These are phyloP conservation scores for Mimachlamys varia DNA, from an alignment of 2,888 invertebrate genomes.

Conservation along the genomic window DNA sequence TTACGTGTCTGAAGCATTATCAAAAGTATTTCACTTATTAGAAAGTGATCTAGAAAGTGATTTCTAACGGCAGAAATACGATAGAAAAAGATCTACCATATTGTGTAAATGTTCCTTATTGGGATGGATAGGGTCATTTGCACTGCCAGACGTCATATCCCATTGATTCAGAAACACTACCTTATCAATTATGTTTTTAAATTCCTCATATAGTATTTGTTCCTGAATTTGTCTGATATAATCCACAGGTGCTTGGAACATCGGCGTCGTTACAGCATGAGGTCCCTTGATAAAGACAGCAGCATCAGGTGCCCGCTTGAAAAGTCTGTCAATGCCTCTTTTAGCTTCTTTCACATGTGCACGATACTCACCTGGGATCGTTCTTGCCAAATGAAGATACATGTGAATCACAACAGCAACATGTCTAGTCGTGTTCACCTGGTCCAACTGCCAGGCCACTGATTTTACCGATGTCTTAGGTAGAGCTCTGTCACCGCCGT, in stretches of 20 bases:
- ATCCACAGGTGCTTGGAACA: constrained; percentile 38
- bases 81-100: not conserved
- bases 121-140: constrained; percentile 37
- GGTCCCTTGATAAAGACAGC: constrained; percentile 44
- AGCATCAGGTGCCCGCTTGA: constrained; percentile 32
- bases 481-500: not conserved
- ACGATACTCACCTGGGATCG: not conserved
- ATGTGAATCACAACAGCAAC: constrained; percentile 40
- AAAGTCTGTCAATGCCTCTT: constrained; percentile 24
- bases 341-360: constrained; percentile 43
- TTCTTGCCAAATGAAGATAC: constrained; percentile 42
- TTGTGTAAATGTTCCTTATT: not conserved
- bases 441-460: constrained; percentile 38
- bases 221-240: constrained; percentile 20
- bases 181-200: constrained; percentile 37
- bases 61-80: not conserved
- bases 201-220: constrained; percentile 42
- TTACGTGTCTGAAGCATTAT: too few species aligned
- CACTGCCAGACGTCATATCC: constrained; percentile 44
- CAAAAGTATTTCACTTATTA: too few species aligned
- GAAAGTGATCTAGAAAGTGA: too few species aligned
- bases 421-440: constrained; percentile 2
- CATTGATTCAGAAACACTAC: constrained; percentile 42
- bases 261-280: constrained; percentile 25
- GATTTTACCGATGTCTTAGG: constrained; percentile 6